Evolutionary conservation across 92 coral and sea anemone genomes (phyloP).

Genomic region (Phymanthus crucifer): DNA sequence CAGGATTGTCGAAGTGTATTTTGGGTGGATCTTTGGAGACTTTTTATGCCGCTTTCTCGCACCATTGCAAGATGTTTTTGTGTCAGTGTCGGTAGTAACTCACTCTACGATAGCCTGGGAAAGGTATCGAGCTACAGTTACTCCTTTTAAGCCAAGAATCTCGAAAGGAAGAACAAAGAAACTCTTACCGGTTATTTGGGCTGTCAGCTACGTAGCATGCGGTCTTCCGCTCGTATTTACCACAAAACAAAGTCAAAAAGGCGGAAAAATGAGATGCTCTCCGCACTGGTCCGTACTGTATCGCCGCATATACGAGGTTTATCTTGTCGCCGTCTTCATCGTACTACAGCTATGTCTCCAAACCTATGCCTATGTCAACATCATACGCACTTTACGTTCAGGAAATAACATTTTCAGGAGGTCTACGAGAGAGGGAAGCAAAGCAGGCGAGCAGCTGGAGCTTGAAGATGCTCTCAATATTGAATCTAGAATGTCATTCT

Average conservation of each 20-base stretch:
- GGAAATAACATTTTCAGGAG: conserved; percentile 41
- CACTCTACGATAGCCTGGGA: conserved; percentile 74
- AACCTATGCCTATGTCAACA: conserved; percentile 59
- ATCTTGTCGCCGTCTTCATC: conserved; percentile 60
- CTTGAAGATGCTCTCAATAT: background rate
- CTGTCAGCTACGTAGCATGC: conserved; percentile 58
- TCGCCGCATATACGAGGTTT: conserved; percentile 56
- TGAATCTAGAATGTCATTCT: conserved; percentile 11
- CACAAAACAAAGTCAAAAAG: conserved; percentile 13
- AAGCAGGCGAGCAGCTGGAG: background rate
- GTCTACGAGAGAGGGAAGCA: conserved; percentile 2
- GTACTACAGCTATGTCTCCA: conserved; percentile 58
- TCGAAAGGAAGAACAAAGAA: conserved; percentile 60
- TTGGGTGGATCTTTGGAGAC: conserved; percentile 56
- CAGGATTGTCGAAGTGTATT: conserved; percentile 35
- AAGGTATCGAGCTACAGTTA: conserved; percentile 70
- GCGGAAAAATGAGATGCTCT: conserved; percentile 24
- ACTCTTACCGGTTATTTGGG: conserved; percentile 53
- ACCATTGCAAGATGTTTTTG: conserved; percentile 77
- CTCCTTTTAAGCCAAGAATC: conserved; percentile 64
- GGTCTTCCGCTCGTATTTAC: conserved; percentile 64
- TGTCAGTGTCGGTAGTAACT: conserved; percentile 68
- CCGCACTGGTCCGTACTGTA: conserved; percentile 48
- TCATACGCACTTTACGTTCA: conserved; percentile 52
- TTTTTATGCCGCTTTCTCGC: conserved; percentile 53